phyloP scores from a whole-genome alignment of 2,797 vertebrate genomes.

The Lithobates pipiens region DNA sequence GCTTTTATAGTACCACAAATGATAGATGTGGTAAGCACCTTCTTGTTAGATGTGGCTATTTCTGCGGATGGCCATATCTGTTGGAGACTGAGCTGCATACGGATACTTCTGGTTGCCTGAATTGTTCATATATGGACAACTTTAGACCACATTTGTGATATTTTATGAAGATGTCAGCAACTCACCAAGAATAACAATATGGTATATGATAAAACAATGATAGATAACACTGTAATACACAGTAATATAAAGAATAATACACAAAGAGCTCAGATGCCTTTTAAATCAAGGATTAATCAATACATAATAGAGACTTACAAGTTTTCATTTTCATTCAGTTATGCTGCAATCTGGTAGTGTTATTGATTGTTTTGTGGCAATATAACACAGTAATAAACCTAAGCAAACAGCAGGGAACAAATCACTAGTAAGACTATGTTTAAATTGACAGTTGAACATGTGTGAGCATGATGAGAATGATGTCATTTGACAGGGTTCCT shows the following conservation, averaged over 20 bases:
- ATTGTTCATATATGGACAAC: too few species aligned
- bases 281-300: slow-evolving; percentile 42
- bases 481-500: slow-evolving; percentile 65
- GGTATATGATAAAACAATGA: neutral
- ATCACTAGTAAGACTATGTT: neutral
- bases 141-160: too few species aligned
- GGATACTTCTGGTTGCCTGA: too few species aligned
- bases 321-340: slow-evolving; percentile 41
- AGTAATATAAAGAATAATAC: slow-evolving; percentile 13
- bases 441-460: slow-evolving; percentile 53
- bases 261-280: slow-evolving; percentile 50
- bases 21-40: too few species aligned
- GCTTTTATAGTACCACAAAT: too few species aligned
- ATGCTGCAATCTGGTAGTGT: slow-evolving; percentile 32
- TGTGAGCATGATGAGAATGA: slow-evolving; percentile 46
- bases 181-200: neutral
- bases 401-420: slow-evolving; percentile 25
- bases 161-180: neutral
- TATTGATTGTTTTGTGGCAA: neutral
- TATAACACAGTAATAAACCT: neutral
- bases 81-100: too few species aligned
- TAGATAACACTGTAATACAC: slow-evolving; percentile 2
- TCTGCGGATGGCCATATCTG: too few species aligned
- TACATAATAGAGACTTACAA: slow-evolving; percentile 42
- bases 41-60: too few species aligned